Base-by-base conservation (phyloP, 2,888 invertebrate species). In the Thera britannica region DNA sequence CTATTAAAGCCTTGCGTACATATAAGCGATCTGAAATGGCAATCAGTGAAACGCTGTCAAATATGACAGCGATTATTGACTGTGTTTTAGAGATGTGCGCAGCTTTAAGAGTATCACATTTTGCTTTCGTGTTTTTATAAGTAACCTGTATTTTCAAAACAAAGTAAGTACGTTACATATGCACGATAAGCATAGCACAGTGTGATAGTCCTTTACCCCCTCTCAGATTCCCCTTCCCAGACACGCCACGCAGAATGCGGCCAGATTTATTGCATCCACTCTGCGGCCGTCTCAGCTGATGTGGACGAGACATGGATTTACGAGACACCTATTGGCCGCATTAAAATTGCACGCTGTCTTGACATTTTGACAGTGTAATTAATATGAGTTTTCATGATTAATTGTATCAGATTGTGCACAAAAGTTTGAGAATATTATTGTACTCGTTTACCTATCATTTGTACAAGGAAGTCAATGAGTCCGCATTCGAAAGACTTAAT, bases 181-280 rank as follows among this genome's bases (percentile, higher is more conserved):
- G 44, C 9, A 46, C 9, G 44, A 46, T 46, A 46, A 54, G 35
- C 36, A 34, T 55, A 46, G 64, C 46, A 34, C 23, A 54, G 52
- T 41, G 44, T 66, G 57, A 57, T 51, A 61, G 51, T 51, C 66
- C 58, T 48, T 58, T 55, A 36, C 11, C 62, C 55, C 46, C 35
- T 23, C 54, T 46, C 44, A 2, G 8, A 11, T n/a, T 12, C 44
- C 9, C 56, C 41, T 4, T 57, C 34, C 54, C 60, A 72, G 70
- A 72, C 63, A 65, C 62, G 72, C 65, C 59, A 67, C 68, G 61
- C 72, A 68, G 73, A 68, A 63, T 72, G 68, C 55, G 66, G 68
- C 59, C 62, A 72, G 75, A 75, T 75, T 75, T 75, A 75, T 75
- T 67, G 75, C 71, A 72, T 68, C 72, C 69, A 72, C 74, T 72